phyloP scores from a whole-genome alignment of 2,797 vertebrate species.

The Varecia variegata region DNA sequence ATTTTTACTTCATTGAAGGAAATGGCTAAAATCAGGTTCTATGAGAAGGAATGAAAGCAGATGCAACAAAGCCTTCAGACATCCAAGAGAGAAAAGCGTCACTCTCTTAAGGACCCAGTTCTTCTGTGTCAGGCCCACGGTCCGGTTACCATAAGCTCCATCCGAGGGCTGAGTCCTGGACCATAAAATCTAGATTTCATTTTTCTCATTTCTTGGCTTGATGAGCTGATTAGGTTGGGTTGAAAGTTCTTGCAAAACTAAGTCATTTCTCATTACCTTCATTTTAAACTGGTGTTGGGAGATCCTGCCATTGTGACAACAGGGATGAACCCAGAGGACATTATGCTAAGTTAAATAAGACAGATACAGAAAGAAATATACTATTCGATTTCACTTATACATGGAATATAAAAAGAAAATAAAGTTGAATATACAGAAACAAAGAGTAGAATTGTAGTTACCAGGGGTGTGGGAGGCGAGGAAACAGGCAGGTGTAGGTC shows the following conservation, averaged over 20 bases:
- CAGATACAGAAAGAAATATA: not conserved
- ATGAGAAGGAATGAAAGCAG: not conserved
- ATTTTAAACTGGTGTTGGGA: not conserved
- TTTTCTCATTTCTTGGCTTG: not conserved
- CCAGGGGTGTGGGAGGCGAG: fast-evolving
- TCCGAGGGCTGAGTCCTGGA: not conserved
- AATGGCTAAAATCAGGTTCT: not conserved
- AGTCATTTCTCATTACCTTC: not conserved
- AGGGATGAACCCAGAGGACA: not conserved
- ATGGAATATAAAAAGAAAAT: not conserved
- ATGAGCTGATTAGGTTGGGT: not conserved
- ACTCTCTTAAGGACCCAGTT: not conserved
- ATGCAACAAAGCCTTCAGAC: not conserved
- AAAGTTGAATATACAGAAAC: not conserved
- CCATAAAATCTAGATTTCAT: not conserved
- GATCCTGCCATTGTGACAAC: not conserved
- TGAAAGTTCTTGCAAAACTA: not conserved
- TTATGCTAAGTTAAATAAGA: not conserved
- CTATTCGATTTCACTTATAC: not conserved
- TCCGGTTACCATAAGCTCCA: fast-evolving
- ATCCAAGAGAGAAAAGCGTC: not conserved
- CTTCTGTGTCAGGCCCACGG: not conserved
- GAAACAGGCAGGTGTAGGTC: not conserved
- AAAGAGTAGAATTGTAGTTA: not conserved
- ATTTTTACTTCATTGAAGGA: conserved; percentile 16